These are phyloP conservation scores for Austrofundulus limnaeus DNA, from an alignment of 2,113 vertebrate genomes.

Conservation along the genomic window DNA sequence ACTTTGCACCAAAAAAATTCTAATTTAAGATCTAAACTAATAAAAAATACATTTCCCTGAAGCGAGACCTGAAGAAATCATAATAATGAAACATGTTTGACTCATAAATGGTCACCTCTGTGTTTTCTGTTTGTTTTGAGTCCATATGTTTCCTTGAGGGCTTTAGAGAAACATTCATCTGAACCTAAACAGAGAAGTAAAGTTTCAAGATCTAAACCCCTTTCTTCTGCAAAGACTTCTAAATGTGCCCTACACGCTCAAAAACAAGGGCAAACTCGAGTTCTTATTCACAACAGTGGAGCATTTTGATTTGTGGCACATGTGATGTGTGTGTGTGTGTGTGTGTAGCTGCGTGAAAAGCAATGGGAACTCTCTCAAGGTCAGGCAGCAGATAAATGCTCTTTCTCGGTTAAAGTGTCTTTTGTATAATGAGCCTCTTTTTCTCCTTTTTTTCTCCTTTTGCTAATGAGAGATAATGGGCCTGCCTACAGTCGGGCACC, in stretches of 20 bases:
- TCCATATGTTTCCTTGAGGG: constrained; percentile 73
- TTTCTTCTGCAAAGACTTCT: constrained; percentile 62
- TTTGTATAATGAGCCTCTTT: constrained; percentile 71
- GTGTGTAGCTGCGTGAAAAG: constrained; percentile 54
- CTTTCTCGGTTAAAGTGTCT: constrained; percentile 68
- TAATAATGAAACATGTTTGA: constrained; percentile 61
- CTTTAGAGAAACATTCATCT: constrained; percentile 59
- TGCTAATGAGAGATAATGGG: constrained; percentile 81
- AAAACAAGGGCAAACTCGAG: constrained; percentile 71
- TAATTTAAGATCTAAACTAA: constrained; percentile 33
- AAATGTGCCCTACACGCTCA: constrained; percentile 60
- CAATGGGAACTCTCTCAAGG: constrained; percentile 75
- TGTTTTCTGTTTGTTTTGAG: constrained; percentile 59
- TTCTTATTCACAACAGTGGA: constrained; percentile 46
- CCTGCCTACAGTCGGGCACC: constrained; percentile 74
- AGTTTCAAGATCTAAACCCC: constrained; percentile 64
- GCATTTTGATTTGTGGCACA: constrained; percentile 39
- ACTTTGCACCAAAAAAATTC: background rate
- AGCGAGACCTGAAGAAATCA: constrained; percentile 29
- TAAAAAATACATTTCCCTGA: constrained; percentile 41
- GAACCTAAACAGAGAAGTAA: constrained; percentile 54
- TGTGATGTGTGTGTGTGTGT: constrained; percentile 20
- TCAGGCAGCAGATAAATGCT: constrained; percentile 73
- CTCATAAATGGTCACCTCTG: constrained; percentile 60
- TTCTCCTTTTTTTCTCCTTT: constrained; percentile 57